phyloP scores from a whole-genome alignment of 2,888 invertebrate species.

The Agapostemon virescens region DNA sequence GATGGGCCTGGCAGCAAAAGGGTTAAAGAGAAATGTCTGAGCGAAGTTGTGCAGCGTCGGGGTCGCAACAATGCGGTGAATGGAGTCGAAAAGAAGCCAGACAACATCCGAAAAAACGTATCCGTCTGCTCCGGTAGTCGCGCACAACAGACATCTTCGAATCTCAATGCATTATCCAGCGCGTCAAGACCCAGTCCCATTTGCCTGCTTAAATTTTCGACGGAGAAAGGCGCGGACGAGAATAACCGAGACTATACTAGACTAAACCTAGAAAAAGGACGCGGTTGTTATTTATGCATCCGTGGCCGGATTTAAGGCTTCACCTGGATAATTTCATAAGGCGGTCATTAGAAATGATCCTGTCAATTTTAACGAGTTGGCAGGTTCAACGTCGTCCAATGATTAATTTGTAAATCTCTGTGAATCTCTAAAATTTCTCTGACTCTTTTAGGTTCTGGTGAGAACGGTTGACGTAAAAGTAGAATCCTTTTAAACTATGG shows the following conservation, averaged over 20 bases:
- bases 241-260: no score
- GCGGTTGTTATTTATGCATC: constrained; percentile 40
- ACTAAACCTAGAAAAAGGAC: constrained; percentile 35
- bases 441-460: no score
- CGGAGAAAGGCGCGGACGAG: constrained; percentile 39
- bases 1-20: not conserved
- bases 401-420: no score
- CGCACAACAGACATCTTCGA: constrained; percentile 57
- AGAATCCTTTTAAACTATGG: no score
- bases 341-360: no score
- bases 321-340: no score
- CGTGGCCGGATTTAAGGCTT: no score
- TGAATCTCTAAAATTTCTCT: no score
- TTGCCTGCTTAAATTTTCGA: constrained; percentile 43
- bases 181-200: constrained; percentile 38
- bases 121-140: constrained; percentile 52
- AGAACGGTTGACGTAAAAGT: no score
- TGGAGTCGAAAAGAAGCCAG: constrained; percentile 27
- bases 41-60: not conserved
- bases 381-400: no score
- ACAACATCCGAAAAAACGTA: constrained; percentile 53
- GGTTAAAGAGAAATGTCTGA: not conserved
- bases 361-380: no score
- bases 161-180: constrained; percentile 60
- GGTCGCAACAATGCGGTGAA: constrained; percentile 19